These are phyloP conservation scores for Scatophagus argus DNA, from an alignment of 2,113 vertebrate genomes.

Conservation along the genomic window DNA sequence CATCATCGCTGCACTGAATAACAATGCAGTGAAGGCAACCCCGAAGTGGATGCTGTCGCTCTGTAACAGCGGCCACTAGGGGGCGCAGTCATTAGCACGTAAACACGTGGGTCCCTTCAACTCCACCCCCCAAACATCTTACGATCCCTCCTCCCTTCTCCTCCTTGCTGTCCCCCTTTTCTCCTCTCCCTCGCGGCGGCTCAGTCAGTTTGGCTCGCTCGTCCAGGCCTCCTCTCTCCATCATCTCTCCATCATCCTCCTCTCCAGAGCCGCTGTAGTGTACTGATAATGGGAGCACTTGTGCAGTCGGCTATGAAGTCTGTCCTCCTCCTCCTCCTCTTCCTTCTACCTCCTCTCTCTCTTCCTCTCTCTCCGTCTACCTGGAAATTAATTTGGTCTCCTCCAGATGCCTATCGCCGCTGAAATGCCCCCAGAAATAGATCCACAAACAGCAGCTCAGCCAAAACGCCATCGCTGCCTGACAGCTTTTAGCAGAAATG, in stretches of 20 bases:
- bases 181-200: slow-evolving; percentile 15
- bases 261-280: slow-evolving; percentile 52
- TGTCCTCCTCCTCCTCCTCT: slow-evolving; percentile 30
- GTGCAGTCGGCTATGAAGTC: slow-evolving; percentile 68
- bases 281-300: slow-evolving; percentile 64
- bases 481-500: slow-evolving; percentile 83
- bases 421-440: slow-evolving; percentile 95
- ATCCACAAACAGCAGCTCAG: slow-evolving; percentile 86
- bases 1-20: too few species aligned
- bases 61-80: background rate
- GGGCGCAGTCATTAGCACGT: background rate
- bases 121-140: background rate
- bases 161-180: background rate
- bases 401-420: slow-evolving; percentile 92
- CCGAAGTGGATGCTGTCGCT: too few species aligned
- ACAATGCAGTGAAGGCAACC: too few species aligned
- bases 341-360: background rate
- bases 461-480: slow-evolving; percentile 55
- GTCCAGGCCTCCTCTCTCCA: slow-evolving; percentile 35
- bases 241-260: slow-evolving; percentile 63
- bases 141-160: background rate
- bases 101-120: background rate
- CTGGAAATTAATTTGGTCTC: slow-evolving; percentile 97
- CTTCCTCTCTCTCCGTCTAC: slow-evolving; percentile 65
- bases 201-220: background rate